These are phyloP conservation scores for Julus scandinavius DNA, from an alignment of 2,888 invertebrate genomes.

Conservation along the genomic window DNA sequence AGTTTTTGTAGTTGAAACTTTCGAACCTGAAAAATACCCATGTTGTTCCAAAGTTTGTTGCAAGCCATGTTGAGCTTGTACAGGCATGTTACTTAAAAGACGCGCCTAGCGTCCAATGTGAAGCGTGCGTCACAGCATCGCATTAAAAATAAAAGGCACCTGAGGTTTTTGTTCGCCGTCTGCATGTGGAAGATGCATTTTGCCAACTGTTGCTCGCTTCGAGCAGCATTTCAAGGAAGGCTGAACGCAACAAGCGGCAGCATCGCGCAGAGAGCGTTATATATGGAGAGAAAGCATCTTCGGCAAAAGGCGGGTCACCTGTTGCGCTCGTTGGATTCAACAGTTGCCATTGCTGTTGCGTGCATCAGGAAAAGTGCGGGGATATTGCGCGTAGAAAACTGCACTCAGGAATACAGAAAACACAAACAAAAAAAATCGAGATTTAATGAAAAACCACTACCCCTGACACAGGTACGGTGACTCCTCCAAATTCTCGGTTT, in stretches of 20 bases:
- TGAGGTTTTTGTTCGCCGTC: constrained; percentile 9
- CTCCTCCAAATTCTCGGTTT: not conserved
- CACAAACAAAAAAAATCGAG: not conserved
- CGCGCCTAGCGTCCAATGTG: not conserved
- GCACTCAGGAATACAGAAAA: not conserved
- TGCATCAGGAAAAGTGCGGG: not conserved
- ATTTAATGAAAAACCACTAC: not conserved
- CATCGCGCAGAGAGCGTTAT: not conserved
- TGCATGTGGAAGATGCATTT: not conserved
- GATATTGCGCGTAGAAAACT: not conserved
- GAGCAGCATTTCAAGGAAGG: not conserved
- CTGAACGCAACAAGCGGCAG: not conserved
- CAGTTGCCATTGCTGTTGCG: constrained; percentile 32
- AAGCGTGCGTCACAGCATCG: not conserved
- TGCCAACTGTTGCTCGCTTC: constrained; percentile 25
- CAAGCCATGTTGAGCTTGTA: no score
- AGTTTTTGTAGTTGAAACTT: no score
- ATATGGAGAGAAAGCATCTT: not conserved
- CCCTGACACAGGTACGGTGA: not conserved
- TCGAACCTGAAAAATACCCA: no score
- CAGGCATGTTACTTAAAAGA: not conserved
- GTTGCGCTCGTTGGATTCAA: constrained; percentile 16
- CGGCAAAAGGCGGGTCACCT: not conserved
- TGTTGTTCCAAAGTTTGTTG: no score
- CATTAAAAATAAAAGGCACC: constrained; percentile 16